Base-by-base conservation (phyloP, 1,140 invertebrate genomes). In the Melipona quadrifasciata region DNA sequence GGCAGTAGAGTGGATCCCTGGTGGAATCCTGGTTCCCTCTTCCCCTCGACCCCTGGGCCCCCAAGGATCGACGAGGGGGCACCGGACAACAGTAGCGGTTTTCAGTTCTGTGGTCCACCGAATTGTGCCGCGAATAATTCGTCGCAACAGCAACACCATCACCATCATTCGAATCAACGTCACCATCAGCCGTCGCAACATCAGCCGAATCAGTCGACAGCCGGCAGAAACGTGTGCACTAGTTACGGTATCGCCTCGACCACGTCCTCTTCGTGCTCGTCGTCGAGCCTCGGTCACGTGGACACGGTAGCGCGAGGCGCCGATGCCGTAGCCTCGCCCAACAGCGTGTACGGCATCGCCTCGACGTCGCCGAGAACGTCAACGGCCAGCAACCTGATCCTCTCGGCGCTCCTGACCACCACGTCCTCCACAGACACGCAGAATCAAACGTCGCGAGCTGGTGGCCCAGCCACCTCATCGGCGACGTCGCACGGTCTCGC, bases 1-100 rank as follows among this genome's bases (percentile, higher is more conserved):
- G 91, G 91, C 90, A 93, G 91, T 94, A 93, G 91, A 93, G 91
- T 94, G 92, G 93, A 94, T 94, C 92, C 93, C 89, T 93, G 93
- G 94, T 94, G 93, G 92, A 93, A 92, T 91, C 91, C 91, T 90
- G 85, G 91, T 90, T 82, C 91, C 85, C 90, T 91, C 84, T 94
- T 92, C 85, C 91, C 92, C 85, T 91, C 92, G 82, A 91, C 89
- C 80, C 90, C 93, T 86, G 92, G 93, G 76, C 91, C 91, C 82
- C 92, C 92, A 79, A 90, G 92, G 84, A 89, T 91, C 86, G 92
- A 94, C 86, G 92, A 94, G 89, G 92, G 90, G 86, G 87, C 89
- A 75, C 86, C 88, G 71, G 90, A 89, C 72, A 92, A 89, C 86
- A 84, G 82, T 81, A 86, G 78, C 78, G 76, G 85, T 77, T 91